These are phyloP conservation scores for Enteromius mattozi DNA, from an alignment of 2,797 vertebrate genomes.

Conservation along the genomic window DNA sequence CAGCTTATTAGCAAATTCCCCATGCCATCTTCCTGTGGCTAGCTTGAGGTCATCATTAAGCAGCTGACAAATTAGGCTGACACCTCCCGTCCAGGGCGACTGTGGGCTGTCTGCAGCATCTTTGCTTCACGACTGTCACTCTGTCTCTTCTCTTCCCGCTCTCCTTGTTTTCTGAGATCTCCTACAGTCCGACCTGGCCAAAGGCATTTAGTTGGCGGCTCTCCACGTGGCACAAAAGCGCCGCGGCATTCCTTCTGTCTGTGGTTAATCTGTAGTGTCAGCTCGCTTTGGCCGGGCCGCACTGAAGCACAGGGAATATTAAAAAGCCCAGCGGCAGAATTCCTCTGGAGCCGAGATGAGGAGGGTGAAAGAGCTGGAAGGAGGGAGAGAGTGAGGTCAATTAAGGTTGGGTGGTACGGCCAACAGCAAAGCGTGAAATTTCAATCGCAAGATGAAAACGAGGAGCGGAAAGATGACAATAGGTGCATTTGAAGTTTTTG, in stretches of 20 bases:
- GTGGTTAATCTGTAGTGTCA: slow-evolving; percentile 99
- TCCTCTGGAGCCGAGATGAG: slow-evolving; percentile 82
- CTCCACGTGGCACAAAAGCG: slow-evolving; percentile 95
- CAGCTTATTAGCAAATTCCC: slow-evolving; percentile 48
- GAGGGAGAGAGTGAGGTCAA: slow-evolving; percentile 60
- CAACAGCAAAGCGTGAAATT: slow-evolving; percentile 22
- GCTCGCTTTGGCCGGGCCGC: slow-evolving; percentile 97
- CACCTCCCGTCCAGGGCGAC: slow-evolving; percentile 37
- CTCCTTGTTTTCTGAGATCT: slow-evolving; percentile 71
- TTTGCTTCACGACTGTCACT: slow-evolving; percentile 26
- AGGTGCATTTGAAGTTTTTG: neutral
- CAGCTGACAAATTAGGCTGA: slow-evolving; percentile 52
- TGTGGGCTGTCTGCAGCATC: slow-evolving; percentile 32
- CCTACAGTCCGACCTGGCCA: slow-evolving; percentile 73
- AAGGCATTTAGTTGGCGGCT: slow-evolving; percentile 89
- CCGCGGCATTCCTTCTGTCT: slow-evolving; percentile 98
- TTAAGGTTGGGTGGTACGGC: slow-evolving; percentile 25
- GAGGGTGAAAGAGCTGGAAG: slow-evolving; percentile 61
- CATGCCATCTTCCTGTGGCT: slow-evolving; percentile 45
- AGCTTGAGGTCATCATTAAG: slow-evolving; percentile 46
- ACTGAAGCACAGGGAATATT: slow-evolving; percentile 98
- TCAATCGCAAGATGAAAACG: slow-evolving; percentile 1
- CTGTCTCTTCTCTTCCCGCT: slow-evolving; percentile 9
- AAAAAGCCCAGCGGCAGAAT: slow-evolving; percentile 94
- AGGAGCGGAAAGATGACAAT: neutral